Evolutionary conservation across 2,888 invertebrate genomes (phyloP).

Genomic region (Luperina testacea): DNA sequence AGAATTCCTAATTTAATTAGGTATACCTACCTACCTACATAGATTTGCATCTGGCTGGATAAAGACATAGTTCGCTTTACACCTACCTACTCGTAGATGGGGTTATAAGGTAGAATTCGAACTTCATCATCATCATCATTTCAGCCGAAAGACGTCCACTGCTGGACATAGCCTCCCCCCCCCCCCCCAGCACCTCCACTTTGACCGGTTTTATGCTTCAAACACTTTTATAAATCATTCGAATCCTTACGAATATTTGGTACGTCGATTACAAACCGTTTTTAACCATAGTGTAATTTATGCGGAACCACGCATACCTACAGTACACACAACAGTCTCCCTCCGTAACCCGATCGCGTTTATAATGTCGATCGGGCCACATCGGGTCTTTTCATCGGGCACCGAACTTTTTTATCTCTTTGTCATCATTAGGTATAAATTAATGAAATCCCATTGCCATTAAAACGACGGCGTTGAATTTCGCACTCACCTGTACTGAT

Average conservation of each 20-base stretch:
- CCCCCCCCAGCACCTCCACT: no score
- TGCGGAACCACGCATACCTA: slow-evolving; percentile 49
- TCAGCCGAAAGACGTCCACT: no score
- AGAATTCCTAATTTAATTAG: not conserved
- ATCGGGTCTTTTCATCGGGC: slow-evolving; percentile 60
- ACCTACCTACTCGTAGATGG: not conserved
- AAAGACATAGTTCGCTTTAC: not conserved
- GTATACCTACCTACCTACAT: not conserved
- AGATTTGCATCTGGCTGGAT: not conserved
- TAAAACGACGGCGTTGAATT: slow-evolving; percentile 67
- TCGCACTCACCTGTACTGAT: slow-evolving; percentile 64
- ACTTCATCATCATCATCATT: no score
- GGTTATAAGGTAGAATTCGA: not conserved
- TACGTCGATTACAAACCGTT: not conserved
- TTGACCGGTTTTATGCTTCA: no score
- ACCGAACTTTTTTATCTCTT: slow-evolving; percentile 58
- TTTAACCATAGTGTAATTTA: slow-evolving; percentile 39
- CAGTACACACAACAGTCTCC: slow-evolving; percentile 33
- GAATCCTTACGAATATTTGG: not conserved
- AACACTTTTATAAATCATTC: not conserved
- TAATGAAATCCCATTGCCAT: slow-evolving; percentile 65
- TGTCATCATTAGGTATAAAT: slow-evolving; percentile 64
- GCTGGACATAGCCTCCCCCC: no score
- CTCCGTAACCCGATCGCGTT: slow-evolving; percentile 73
- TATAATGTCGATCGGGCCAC: slow-evolving; percentile 67